phyloP scores from a whole-genome alignment of 2,797 vertebrate species.

The Manis crassicaudata region DNA sequence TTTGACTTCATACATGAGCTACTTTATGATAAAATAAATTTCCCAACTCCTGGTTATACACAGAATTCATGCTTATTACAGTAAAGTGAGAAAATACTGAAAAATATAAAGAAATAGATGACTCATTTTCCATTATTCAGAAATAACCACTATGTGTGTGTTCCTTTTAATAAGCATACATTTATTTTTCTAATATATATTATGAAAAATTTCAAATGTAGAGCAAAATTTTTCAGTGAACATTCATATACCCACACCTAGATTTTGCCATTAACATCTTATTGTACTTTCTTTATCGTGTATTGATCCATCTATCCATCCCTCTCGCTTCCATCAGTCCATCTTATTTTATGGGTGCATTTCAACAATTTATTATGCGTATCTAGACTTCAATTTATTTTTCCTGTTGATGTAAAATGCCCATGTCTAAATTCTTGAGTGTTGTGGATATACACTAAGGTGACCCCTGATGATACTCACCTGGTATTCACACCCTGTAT shows the following conservation, averaged over 20 bases:
- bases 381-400: background rate
- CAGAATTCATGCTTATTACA: background rate
- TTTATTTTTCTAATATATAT: background rate
- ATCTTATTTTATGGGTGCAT: background rate
- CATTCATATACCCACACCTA: fast-evolving
- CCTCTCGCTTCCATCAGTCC: no score
- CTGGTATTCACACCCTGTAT: fast-evolving
- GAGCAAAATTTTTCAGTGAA: background rate
- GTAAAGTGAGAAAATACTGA: background rate
- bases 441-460: fast-evolving
- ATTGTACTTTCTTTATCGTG: fast-evolving
- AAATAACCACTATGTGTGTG: fast-evolving
- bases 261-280: background rate
- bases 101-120: background rate
- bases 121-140: background rate
- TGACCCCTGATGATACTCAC: fast-evolving
- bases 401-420: background rate
- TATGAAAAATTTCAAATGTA: background rate
- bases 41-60: background rate
- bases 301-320: fast-evolving
- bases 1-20: background rate
- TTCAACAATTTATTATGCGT: background rate
- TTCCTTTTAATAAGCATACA: background rate
- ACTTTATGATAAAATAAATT: background rate
- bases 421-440: background rate